Base-by-base conservation (phyloP, 1,140 invertebrate genomes). In the Papilio xuthus region DNA sequence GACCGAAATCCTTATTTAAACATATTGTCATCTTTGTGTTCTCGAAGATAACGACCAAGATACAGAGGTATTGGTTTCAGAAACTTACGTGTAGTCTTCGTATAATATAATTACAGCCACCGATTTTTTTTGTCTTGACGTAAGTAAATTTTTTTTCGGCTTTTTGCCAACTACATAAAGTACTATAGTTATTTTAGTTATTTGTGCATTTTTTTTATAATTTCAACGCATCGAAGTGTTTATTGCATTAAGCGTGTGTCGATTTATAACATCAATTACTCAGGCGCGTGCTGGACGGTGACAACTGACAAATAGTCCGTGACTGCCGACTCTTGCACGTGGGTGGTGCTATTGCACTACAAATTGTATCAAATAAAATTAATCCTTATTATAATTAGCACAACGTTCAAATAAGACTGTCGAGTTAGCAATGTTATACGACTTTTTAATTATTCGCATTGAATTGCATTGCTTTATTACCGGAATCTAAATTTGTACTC, bases 241-340 rank as follows among this genome's bases (percentile, higher is more conserved):
- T 85, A 90, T 89, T 88, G 85, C 86, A 85, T 85, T 80, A 85
- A 83, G 81, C 81, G 86, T 84, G 83, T 86, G 87, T 89, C 89
- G 89, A 92, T 92, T 91, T 91, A 92, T 92, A 91, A 91, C 88
- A 83, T 85, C 90, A 90, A 92, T 91, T 92, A 91, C 88, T 90
- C 87, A 88, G 85, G 80, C 87, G 89, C 87, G 89, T 89, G 88
- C 88, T 76, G 80, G 81, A 84, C 85, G 86, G 87, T 86, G 89
- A 90, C 90, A 89, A 87, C 81, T 90, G 89, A 92, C 89, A 91
- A 92, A 92, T 92, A 84, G 87, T 81, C 78, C 79, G 70, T 82
- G 83, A 89, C 90, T 89, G 85, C 84, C 85, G 87, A 84, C 87
- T 86, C 85, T 86, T 84, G 86, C 86, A 85, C 84, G 88, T 90